Conservation (phyloP, 1,140 invertebrate genomes). For the Solen grandis region DNA sequence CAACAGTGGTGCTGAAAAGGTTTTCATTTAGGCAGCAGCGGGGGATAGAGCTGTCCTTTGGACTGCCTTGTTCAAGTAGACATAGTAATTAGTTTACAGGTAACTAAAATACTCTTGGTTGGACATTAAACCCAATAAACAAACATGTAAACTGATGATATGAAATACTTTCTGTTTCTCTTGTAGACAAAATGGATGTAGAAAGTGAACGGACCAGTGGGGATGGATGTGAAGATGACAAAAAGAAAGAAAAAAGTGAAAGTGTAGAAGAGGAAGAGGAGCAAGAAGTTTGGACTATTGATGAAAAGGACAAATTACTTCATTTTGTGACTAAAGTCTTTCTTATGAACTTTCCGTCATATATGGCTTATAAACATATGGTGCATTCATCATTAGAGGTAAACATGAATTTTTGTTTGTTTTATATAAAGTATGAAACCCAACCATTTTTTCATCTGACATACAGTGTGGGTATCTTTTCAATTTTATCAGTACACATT, state of each 20-base stretch:
- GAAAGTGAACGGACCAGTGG: conserved; percentile 10
- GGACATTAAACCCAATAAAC: no score
- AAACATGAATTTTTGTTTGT: conserved; percentile 51
- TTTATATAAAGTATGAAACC: conserved; percentile 6
- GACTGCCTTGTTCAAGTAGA: no score
- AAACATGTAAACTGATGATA: conserved; percentile 33
- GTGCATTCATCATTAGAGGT: conserved; percentile 84
- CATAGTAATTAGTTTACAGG: no score
- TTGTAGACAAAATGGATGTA: conserved; percentile 39
- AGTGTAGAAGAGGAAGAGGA: conserved; percentile 65
- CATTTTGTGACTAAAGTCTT: conserved; percentile 91
- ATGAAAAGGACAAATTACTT: conserved; percentile 89
- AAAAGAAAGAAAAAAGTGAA: conserved; percentile 54
- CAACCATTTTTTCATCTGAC: no score
- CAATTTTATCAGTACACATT: no score
- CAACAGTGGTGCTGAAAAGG: no score
- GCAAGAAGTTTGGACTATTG: conserved; percentile 84
- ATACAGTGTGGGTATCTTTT: no score
- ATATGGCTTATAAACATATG: conserved; percentile 93
- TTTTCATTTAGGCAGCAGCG: no score
- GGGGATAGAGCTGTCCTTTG: no score
- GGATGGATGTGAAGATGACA: conserved; percentile 26
- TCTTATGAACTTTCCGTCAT: conserved; percentile 93
- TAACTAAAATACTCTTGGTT: no score
- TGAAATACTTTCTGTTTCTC: conserved; percentile 18